Evolutionary conservation across 2,888 invertebrate species (phyloP).

Genomic region (Sthenelais limicola): DNA sequence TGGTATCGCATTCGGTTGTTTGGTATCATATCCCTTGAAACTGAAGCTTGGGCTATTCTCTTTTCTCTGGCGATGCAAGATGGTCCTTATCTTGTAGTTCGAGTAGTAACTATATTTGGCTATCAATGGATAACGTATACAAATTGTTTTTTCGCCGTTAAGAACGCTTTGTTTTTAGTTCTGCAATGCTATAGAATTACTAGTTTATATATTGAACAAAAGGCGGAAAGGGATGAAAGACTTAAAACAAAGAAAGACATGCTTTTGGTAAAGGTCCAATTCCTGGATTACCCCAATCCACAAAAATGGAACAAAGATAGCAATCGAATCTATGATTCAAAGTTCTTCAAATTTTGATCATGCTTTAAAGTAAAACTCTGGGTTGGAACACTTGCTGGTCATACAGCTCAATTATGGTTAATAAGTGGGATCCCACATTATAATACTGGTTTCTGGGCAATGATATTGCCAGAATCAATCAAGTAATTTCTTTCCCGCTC

Average conservation of each 20-base stretch:
- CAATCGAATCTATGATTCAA: too few relatives aligned
- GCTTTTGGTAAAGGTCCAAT: slow-evolving; percentile 26
- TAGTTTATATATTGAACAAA: slow-evolving; percentile 48
- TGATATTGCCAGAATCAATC: too few relatives aligned
- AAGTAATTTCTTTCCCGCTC: too few relatives aligned
- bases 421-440: too few relatives aligned
- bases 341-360: too few relatives aligned
- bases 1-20: neutral
- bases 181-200: slow-evolving; percentile 85
- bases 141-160: slow-evolving; percentile 94
- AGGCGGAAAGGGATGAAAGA: slow-evolving; percentile 3
- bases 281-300: slow-evolving; percentile 25
- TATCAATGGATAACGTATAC: slow-evolving; percentile 91
- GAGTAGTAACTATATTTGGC: slow-evolving; percentile 46
- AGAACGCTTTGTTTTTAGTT: slow-evolving; percentile 87
- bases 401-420: too few relatives aligned
- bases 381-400: too few relatives aligned
- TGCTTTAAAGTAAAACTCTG: too few relatives aligned
- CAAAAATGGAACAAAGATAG: neutral
- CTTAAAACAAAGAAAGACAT: neutral
- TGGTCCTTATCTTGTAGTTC: slow-evolving; percentile 46
- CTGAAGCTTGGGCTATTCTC: slow-evolving; percentile 45
- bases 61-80: slow-evolving; percentile 48
- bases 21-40: slow-evolving; percentile 24
- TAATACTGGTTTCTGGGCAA: too few relatives aligned